Base-by-base conservation (phyloP, 2,797 vertebrate species). In the Pogoniulus pusillus region DNA sequence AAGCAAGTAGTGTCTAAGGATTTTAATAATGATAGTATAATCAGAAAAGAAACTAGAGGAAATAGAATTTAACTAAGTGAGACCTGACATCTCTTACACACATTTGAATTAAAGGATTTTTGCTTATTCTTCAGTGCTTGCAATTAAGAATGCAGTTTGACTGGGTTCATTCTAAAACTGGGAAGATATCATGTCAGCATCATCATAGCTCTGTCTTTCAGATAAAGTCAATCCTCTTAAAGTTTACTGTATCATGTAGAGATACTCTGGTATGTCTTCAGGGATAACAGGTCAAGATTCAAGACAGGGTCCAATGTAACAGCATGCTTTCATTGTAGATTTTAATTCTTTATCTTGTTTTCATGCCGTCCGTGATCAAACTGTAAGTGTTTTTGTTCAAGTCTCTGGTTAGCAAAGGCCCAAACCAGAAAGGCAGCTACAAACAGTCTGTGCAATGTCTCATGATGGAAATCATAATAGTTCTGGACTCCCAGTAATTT, bases 261-360 rank as follows among this genome's bases (percentile, higher is more conserved):
- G 51, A 69, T 68, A 68, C 17, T 43, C 27, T 58, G 51, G 27
- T 53, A 8, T 66, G 55, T 63, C 72, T 78, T 92, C 47, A 77
- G 37, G 72, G 51, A 39, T 49, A 86, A 63, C 7, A 93, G 39
- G 32, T 85, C 66, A 88, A 89, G 20, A 53, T 82, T 90, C 75
- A 87, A 80, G 53, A 69, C 35, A 39, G 12, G 6, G 53, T 81
- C 89, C 47, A 57, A 45, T 53, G 23, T 10, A 75, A 65, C 51
- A 63, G 27, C 27, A 76, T 24, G 3, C 51, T 94, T 93, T 86
- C 45, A 79, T 70, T 15, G 6, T 32, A 80, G 54, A 32, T 87
- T 87, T 87, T 85, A 4, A 27, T 53, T 9, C 6, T 86, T 90
- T 92, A 82, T 51, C 49, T 82, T 90, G 47, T 92, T 94, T 89